Evolutionary conservation across 2,113 vertebrate species (phyloP).

Genomic region (Pipra filicauda): DNA sequence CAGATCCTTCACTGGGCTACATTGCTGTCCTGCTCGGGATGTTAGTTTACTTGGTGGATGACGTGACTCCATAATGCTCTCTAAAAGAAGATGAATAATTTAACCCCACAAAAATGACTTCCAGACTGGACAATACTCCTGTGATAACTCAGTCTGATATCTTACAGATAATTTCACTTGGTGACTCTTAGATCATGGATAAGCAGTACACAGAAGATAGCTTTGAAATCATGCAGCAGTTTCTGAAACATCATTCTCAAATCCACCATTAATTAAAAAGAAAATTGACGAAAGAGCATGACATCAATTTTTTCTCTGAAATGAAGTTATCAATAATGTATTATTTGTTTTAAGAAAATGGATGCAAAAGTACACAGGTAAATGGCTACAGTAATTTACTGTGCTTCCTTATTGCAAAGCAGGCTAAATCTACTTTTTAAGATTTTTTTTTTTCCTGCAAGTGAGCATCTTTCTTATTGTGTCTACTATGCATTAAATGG

Average conservation of each 20-base stretch:
- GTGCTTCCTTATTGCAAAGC: not conserved
- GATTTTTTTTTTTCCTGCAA: not conserved
- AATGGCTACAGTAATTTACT: constrained; percentile 9
- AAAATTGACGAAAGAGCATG: constrained; percentile 19
- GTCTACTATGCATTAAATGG: not conserved
- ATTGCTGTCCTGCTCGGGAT: not conserved
- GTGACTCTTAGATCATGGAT: not conserved
- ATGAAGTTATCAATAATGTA: constrained; percentile 36
- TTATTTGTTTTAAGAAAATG: constrained; percentile 14
- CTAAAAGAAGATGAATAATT: not conserved
- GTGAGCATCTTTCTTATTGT: not conserved
- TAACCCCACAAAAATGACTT: not conserved
- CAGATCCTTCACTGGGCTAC: not conserved
- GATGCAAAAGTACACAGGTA: constrained; percentile 29
- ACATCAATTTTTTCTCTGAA: constrained; percentile 28
- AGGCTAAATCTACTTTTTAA: not conserved
- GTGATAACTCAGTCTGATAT: not conserved
- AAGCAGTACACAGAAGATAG: not conserved
- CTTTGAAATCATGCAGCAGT: not conserved
- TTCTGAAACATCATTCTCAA: constrained; percentile 1
- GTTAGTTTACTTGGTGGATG: not conserved
- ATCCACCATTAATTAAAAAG: constrained; percentile 5
- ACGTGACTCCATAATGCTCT: not conserved
- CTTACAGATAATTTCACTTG: not conserved
- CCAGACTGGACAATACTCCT: not conserved